Evolutionary conservation across 2,888 invertebrate species (phyloP).

Genomic region (Eupithecia insigniata): DNA sequence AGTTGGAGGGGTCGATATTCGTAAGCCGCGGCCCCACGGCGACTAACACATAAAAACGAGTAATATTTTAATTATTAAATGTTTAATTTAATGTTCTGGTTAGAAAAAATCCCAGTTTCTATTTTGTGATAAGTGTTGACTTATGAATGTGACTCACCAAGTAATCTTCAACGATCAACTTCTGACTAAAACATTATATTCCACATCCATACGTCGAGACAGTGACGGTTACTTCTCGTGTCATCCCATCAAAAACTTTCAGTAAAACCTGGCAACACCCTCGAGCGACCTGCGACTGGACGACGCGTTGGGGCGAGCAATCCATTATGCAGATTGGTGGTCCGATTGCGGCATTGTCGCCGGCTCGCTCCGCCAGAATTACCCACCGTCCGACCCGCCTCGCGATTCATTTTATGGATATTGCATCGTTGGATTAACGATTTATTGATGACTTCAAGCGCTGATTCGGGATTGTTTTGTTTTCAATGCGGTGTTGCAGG

Average conservation of each 20-base stretch:
- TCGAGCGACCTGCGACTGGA: slow-evolving; percentile 64
- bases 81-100: too few relatives aligned
- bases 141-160: neutral
- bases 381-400: slow-evolving; percentile 50
- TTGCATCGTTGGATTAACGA: slow-evolving; percentile 75
- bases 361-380: slow-evolving; percentile 71
- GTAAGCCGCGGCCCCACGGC: too few relatives aligned
- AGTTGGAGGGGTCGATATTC: too few relatives aligned
- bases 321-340: slow-evolving; percentile 83
- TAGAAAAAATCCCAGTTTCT: too few relatives aligned
- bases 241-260: neutral
- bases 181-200: neutral
- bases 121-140: neutral
- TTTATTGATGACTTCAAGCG: slow-evolving; percentile 75
- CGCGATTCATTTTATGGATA: slow-evolving; percentile 70
- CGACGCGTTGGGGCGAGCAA: slow-evolving; percentile 79
- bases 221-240: neutral
- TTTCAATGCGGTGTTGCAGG: slow-evolving; percentile 46
- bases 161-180: neutral
- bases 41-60: too few relatives aligned
- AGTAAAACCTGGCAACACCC: slow-evolving; percentile 26
- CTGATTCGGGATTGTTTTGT: slow-evolving; percentile 59
- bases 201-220: neutral
- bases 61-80: too few relatives aligned
- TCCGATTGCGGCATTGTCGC: slow-evolving; percentile 83